Percentiles rank a stretch among this genome's conserved stretches.
phyloP scores from a whole-genome alignment of 2,797 vertebrate species.

The Fringilla coelebs region DNA sequence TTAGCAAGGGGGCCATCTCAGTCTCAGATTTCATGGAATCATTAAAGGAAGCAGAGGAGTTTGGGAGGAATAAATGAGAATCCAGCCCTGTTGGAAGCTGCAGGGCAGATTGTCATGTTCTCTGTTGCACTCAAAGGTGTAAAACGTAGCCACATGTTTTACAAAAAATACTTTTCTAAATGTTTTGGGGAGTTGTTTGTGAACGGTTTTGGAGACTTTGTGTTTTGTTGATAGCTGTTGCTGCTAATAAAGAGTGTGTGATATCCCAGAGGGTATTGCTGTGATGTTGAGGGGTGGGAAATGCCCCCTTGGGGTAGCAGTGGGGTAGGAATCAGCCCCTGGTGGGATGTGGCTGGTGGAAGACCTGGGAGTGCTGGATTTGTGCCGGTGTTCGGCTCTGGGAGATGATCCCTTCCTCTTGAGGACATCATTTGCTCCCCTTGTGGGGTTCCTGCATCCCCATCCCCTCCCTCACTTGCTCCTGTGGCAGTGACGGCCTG shows the following conservation, averaged over 20 bases:
- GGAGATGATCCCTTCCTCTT: neutral
- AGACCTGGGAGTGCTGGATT: neutral
- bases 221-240: neutral
- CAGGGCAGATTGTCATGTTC: neutral
- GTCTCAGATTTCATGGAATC: neutral
- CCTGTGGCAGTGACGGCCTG: accelerated
- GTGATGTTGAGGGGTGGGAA: neutral
- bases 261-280: accelerated
- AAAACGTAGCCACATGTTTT: accelerated
- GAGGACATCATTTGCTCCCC: accelerated
- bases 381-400: accelerated
- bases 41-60: neutral
- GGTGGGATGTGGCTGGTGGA: neutral
- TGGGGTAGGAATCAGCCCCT: neutral
- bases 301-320: accelerated
- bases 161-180: neutral
- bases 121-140: neutral
- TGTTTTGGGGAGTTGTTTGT: neutral
- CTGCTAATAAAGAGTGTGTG: neutral
- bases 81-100: neutral
- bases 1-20: neutral
- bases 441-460: neutral
- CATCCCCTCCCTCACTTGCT: neutral
- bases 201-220: neutral
- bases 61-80: neutral